A percentile compares a stretch with the other conserved stretches of the same genome.
Evolutionary conservation across 2,113 vertebrate species (phyloP).

Genomic region (Oreochromis spilurus): DNA sequence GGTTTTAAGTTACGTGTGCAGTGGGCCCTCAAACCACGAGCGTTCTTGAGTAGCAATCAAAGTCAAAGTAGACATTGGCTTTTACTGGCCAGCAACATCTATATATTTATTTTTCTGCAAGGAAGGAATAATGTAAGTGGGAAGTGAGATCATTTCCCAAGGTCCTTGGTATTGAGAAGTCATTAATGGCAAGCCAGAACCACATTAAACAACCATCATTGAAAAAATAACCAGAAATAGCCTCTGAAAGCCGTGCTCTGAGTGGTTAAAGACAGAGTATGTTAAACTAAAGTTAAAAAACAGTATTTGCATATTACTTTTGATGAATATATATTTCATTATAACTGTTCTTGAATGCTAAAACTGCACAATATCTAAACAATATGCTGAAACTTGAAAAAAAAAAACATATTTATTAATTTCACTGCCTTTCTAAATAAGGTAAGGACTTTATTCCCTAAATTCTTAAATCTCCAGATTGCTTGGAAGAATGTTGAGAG

Average conservation of each 20-base stretch:
- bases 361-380: neutral
- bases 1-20: neutral
- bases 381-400: neutral
- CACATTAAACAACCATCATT: neutral
- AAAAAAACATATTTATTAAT: neutral
- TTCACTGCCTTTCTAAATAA: neutral
- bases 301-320: neutral
- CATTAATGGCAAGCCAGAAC: neutral
- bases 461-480: neutral
- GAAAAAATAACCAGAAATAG: neutral
- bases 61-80: constrained; percentile 8
- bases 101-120: neutral
- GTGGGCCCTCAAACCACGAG: neutral
- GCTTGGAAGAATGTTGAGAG: constrained; percentile 15
- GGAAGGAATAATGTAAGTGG: constrained; percentile 2
- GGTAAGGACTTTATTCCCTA: neutral
- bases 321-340: neutral
- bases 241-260: neutral
- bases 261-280: neutral
- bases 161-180: neutral
- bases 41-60: neutral
- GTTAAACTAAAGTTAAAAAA: neutral
- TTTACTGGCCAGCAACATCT: neutral
- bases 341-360: neutral
- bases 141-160: constrained; percentile 10